Percentiles rank a stretch among this genome's conserved stretches.
phyloP scores from a whole-genome alignment of 2,113 vertebrate species.

The Pollimyrus isidori region DNA sequence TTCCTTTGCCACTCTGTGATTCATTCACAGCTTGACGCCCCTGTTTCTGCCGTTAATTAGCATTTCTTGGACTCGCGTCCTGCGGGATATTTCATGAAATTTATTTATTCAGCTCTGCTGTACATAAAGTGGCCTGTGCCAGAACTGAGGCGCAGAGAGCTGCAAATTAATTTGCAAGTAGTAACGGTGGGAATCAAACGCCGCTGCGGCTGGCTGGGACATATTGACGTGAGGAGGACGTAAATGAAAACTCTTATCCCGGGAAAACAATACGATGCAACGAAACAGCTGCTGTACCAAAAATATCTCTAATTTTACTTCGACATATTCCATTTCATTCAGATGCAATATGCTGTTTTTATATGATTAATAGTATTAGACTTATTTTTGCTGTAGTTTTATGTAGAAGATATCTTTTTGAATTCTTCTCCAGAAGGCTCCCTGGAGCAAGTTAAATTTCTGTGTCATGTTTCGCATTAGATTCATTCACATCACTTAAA shows the following conservation, averaged over 20 bases:
- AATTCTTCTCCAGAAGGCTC: not conserved
- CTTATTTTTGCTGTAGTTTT: not conserved
- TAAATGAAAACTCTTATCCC: not conserved
- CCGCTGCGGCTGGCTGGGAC: not conserved
- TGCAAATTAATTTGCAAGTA: not conserved
- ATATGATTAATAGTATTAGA: not conserved
- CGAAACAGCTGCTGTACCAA: not conserved
- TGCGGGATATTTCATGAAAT: not conserved
- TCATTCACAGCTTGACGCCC: not conserved
- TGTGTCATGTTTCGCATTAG: not conserved
- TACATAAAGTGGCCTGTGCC: not conserved
- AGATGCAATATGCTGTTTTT: not conserved
- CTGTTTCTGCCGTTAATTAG: not conserved
- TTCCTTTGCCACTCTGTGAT: slow-evolving; percentile 26
- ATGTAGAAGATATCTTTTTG: not conserved
- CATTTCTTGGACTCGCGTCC: not conserved
- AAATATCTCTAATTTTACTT: not conserved
- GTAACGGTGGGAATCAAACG: not conserved
- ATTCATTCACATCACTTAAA: not conserved
- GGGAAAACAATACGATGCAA: not conserved
- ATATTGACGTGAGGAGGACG: not conserved
- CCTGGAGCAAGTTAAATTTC: not conserved
- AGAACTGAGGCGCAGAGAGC: not conserved
- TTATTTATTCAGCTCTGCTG: not conserved
- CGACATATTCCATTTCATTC: not conserved